Evolutionary conservation across 1,140 invertebrate species (phyloP), one percentile per base, ranked within the genome.

Genomic region (Helicoverpa armigera): DNA sequence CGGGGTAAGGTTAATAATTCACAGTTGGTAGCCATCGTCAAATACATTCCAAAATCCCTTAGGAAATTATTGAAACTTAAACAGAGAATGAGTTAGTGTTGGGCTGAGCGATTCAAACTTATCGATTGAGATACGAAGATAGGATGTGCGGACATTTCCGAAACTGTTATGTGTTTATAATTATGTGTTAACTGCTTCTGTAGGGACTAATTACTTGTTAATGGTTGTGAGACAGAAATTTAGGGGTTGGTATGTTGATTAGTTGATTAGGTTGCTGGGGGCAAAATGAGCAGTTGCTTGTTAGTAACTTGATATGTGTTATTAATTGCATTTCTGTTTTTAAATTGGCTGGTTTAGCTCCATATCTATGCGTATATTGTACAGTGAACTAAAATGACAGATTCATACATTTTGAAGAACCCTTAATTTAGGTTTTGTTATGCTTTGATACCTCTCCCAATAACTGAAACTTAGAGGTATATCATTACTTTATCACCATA

Each of bases 51-150:
- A 82, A 50, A 86, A 87, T 88, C 91, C 90, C 91, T 63, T 69
- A 91, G 90, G 90, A 92, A 91, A 94, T 92, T 89, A 93, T 88
- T 82, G 84, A 89, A 92, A 92, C 90, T 92, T 91, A 89, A 90
- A 89, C 87, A 85, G 56, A 82, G 88, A 87, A 92, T 88, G 88
- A 89, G 80, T 88, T 88, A 88, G 88, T 82, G 86, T 86, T 70
- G 85, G 82, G 80, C 54, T 65, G 78, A 80, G 74, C 84, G 79
- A 84, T 86, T 86, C 83, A 18, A 80, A 82, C 35, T 72, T 81
- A 84, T 86, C 81, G 82, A 86, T 87, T 65, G 75, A n/a, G 43
- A 16, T 77, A 53, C 50, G 61, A n/a, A 65, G 75, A 77, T 67
- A 77, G 75, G 73, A 77, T 54, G 75, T 77, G 48, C 5, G 48